Evolutionary conservation across 2,113 vertebrate species (phyloP).

Genomic region (Rissa tridactyla): DNA sequence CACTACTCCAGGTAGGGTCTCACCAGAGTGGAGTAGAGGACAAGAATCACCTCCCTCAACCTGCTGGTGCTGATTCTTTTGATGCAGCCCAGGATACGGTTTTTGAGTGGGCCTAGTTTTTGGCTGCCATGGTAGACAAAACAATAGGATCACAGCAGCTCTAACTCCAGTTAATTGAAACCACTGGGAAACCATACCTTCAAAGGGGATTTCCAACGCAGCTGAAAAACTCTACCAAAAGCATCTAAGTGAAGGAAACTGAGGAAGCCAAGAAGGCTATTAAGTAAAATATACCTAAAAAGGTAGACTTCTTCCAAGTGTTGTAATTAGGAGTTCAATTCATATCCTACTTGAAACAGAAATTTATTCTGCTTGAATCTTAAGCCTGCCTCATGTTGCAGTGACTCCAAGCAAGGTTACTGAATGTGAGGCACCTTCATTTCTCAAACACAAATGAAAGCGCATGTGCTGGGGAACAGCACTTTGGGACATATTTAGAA

Average conservation of each 20-base stretch:
- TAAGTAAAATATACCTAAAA: not conserved
- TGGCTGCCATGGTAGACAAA: not conserved
- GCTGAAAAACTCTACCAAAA: not conserved
- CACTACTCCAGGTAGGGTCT: not conserved
- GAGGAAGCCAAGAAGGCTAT: not conserved
- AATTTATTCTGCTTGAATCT: not conserved
- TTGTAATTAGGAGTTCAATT: not conserved
- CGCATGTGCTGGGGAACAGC: not conserved
- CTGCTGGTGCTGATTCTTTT: not conserved
- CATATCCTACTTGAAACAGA: not conserved
- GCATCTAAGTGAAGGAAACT: not conserved
- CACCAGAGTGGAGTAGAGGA: not conserved
- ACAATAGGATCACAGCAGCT: not conserved
- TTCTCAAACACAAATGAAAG: not conserved
- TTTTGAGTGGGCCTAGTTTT: not conserved
- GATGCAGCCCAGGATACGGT: not conserved
- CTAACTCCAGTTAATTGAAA: not conserved
- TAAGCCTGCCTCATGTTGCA: not conserved
- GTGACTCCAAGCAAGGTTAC: not conserved
- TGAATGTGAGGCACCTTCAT: not conserved
- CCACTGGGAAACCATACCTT: not conserved
- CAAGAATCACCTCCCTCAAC: not conserved
- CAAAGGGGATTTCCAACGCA: not conserved
- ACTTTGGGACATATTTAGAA: not conserved
- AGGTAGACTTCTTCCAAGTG: not conserved